Evolutionary conservation across 2,797 vertebrate genomes (phyloP), one percentile per base, ranked within the genome.

Genomic region (Siniperca undulata): DNA sequence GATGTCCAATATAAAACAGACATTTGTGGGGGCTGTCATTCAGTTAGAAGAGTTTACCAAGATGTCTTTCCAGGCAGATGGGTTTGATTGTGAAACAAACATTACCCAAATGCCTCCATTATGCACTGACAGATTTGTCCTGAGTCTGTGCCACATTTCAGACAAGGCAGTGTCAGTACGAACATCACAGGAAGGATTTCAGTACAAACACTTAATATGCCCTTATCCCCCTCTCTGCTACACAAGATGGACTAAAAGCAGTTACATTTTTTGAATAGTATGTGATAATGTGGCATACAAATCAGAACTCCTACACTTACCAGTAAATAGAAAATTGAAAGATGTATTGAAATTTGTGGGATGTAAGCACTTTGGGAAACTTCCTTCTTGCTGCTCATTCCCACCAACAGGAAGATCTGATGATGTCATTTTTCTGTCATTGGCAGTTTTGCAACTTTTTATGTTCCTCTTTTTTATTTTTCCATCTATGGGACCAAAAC

Each of bases 381-480:
- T 78, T 89, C 84, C 81, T 53, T 50, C 24, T 69, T 50, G 59
- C 64, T 59, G 40, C 36, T 17, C 46, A 42, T 69, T 72, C 59
- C n/a, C 30, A 64, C 38, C 19, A 55, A 80, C 58, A 58, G 58
- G 69, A 74, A 65, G 78, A 56, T 77, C 22, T 7, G 46, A 34
- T 82, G 67, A 85, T 76, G 59, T 65, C n/a, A 83, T 79, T 70
- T 80, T 46, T 80, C 59, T 64, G n/a, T 53, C 78, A 62, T 30
- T 14, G 0, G 72, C 82, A 78, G 74, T 92, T 91, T 88, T 80
- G 81, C 75, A 86, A 87, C 62, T 56, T 79, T 83, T 36, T 61
- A 2, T 27, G 40, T 88, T 88, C 81, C 69, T 64, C 60, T 84
- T 82, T 81, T 66, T 70, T 10, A 8, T 56, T 73, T 83, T 80